Evolutionary conservation across 2,888 invertebrate genomes (phyloP), one percentile per base, ranked within the genome.

Genomic region (Papilio demoleus): DNA sequence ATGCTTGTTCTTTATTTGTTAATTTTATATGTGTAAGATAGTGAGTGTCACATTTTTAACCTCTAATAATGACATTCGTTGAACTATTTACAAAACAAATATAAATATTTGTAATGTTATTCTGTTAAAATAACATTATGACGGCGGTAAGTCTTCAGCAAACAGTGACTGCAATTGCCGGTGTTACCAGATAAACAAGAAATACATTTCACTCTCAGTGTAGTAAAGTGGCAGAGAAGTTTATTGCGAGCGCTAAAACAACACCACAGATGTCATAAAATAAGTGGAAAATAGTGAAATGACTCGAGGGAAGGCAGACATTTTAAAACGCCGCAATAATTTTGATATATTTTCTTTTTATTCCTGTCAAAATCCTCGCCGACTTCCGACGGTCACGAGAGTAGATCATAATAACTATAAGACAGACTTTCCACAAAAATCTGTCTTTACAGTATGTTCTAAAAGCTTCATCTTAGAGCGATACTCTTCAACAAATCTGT

Each of bases 91-190:
- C 24, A 40, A 38, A 27, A 40, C 5, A 17, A 38, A 60, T 14
- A 27, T n/a, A 40, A 40, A 60, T 17, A 22, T 56, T 31, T 56
- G 60, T n/a, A 38, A 40, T 24, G n/a, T 60, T 40, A 60, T 60
- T 40, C n/a, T 24, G 24, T 60, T 60, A 40, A 40, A 60, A 60
- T 40, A 60, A 60, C 60, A 40, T 60, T 60, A 24, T 60, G 60
- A 60, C n/a, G 22, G 24, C 24, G 12, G 40, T 60, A 36, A 60
- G 38, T 40, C 22, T n/a, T 38, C 5, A 8, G 60, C 60, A 60
- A 56, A 60, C 60, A 24, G 24, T 40, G 60, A 24, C 24, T 4
- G 53, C 17, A 17, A 14, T 56, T 56, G 53, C 31, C 53, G 31
- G 53, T 9, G 53, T 17, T 53, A 9, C n/a, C 27, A 56, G 53